Evolutionary conservation across 2,113 vertebrate species (phyloP).

Genomic region (Anser brachyrhynchus): DNA sequence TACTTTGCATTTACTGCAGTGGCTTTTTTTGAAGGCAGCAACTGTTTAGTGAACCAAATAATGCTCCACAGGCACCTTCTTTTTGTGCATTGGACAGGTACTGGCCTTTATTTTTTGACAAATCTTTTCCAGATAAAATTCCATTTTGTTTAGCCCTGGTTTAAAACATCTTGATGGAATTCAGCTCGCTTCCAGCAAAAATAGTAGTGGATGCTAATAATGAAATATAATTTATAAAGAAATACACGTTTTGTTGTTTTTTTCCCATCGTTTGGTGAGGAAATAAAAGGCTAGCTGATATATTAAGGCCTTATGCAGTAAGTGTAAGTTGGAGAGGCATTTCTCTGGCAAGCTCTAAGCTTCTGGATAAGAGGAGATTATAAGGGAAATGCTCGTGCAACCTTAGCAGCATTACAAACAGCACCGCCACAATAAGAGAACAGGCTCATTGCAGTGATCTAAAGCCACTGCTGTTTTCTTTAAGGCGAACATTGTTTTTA

Average conservation of each 20-base stretch:
- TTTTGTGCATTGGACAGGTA: neutral
- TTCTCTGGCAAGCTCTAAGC: conserved; percentile 34
- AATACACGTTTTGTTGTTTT: neutral
- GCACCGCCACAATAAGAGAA: conserved; percentile 27
- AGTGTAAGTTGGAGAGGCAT: conserved; percentile 9
- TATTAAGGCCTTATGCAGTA: neutral
- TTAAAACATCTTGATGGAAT: neutral
- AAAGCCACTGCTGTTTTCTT: conserved; percentile 69
- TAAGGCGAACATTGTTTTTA: conserved; percentile 75
- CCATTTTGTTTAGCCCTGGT: neutral
- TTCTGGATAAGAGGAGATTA: conserved; percentile 43
- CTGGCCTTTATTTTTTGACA: neutral
- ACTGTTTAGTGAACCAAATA: neutral
- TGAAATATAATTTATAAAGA: neutral
- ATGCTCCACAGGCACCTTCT: neutral
- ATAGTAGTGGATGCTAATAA: neutral
- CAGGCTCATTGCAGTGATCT: conserved; percentile 43
- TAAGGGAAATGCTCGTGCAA: conserved; percentile 28
- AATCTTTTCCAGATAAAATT: neutral
- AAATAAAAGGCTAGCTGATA: conserved; percentile 12
- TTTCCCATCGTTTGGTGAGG: neutral
- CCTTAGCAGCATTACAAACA: conserved; percentile 46
- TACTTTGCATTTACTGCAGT: neutral
- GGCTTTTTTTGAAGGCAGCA: neutral
- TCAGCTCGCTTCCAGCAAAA: neutral